These are phyloP conservation scores for Pteropus alecto DNA, from an alignment of 2,113 vertebrate species.

Conservation along the genomic window DNA sequence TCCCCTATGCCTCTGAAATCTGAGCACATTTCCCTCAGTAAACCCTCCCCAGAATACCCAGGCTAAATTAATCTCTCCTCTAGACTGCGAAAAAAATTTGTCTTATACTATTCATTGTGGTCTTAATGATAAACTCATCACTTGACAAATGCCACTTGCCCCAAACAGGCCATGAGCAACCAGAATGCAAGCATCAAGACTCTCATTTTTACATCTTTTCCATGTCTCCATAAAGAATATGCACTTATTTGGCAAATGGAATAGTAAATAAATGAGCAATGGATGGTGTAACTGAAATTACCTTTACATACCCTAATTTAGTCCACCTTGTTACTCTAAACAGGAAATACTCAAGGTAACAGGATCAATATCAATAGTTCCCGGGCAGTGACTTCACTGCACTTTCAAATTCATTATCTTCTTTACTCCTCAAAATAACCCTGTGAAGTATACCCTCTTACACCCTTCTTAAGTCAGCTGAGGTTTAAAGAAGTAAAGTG, in stretches of 20 bases:
- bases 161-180: neutral
- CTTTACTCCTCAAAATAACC: neutral
- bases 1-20: neutral
- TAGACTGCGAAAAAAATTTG: neutral
- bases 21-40: neutral
- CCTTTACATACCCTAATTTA: neutral
- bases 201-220: neutral
- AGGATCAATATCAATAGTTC: neutral
- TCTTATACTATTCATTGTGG: neutral
- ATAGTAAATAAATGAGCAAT: neutral
- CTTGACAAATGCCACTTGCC: neutral
- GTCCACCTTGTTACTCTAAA: neutral
- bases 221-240: neutral
- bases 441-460: neutral
- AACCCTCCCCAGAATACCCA: neutral
- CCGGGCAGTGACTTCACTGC: neutral
- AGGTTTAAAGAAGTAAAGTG: neutral
- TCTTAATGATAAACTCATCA: neutral
- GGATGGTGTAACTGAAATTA: neutral
- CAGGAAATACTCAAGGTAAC: neutral
- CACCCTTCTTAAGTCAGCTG: neutral
- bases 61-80: neutral
- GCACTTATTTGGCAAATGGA: neutral
- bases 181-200: neutral
- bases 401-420: neutral